Percentiles rank a stretch among this genome's conserved stretches.
Conservation (phyloP, 2,113 vertebrate species). For the Terrapene triunguis region DNA sequence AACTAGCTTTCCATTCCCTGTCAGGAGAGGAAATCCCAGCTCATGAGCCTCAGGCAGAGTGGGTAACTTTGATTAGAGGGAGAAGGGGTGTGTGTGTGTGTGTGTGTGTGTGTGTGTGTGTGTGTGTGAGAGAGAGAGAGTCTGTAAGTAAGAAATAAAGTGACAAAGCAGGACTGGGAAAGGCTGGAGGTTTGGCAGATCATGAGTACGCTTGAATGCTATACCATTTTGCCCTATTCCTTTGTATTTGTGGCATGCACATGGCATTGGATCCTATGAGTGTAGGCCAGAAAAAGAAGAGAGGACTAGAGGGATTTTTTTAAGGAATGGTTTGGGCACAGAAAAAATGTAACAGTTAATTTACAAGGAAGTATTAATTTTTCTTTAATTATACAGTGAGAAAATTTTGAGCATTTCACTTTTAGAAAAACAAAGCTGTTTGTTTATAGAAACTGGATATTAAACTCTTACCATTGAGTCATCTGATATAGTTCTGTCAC, state of each 20-base stretch:
- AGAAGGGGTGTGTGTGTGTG: too few species aligned
- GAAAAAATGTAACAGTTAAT: background rate
- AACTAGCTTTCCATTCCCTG: background rate
- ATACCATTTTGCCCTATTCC: background rate
- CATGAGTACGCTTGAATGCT: accelerated
- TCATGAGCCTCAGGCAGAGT: background rate
- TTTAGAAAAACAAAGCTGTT: background rate
- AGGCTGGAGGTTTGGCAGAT: background rate
- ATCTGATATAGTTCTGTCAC: background rate
- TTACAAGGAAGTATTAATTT: background rate
- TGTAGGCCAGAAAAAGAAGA: background rate
- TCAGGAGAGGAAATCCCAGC: background rate
- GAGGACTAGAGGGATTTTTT: background rate
- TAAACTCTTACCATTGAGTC: background rate
- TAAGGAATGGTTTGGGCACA: background rate
- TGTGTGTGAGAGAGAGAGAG: too few species aligned
- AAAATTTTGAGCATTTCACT: background rate
- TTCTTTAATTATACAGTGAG: background rate
- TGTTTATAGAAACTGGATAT: background rate
- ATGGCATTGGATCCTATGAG: accelerated
- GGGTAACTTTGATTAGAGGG: background rate
- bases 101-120: too few species aligned
- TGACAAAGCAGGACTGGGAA: background rate
- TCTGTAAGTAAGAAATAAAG: background rate
- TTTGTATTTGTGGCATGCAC: background rate